Evolutionary conservation across 2,113 vertebrate genomes (phyloP), one percentile per base, ranked within the genome.

Genomic region (Barbus barbus): DNA sequence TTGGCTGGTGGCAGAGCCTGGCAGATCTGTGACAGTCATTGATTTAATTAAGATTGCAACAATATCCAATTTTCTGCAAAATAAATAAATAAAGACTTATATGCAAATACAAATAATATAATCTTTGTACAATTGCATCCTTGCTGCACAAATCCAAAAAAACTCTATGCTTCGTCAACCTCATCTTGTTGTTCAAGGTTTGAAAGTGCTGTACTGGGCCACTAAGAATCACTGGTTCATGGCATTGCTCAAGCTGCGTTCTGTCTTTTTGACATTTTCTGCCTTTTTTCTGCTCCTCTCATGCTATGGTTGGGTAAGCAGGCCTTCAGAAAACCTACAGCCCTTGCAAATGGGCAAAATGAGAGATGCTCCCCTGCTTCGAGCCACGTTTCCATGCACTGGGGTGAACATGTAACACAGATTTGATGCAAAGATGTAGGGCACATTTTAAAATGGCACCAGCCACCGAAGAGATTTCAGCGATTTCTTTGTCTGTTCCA

Each of bases 201-300:
- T 0, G 18, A 36, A 76, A 12, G 18, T 11, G n/a, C 78, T 72
- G n/a, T 9, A 44, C 13, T 26, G 72, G 72, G 72, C 51, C 72
- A 51, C 44, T 75, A 75, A 51, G 24, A 75, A 75, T 26, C 72
- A 75, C 44, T 51, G 24, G 72, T 46, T 5, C 14, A 14, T 51
- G 7, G 24, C 44, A 61, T 69, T 74, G 26, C 77, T 60, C 12
- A 60, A 83, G 75, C 85, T 53, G 12, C 22, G 53, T 36, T 79
- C 20, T 56, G 44, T 75, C 72, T 53, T 53, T 53, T 53, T 38
- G 73, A 53, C 31, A 28, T 78, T 51, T 16, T 82, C 51, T 31
- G 38, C 41, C n/a, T 60, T 41, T 71, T 58, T 69, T 74, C 12
- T 41, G 28, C 31, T 48, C 46, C 36, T 81, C 85, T 83, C 76